Evolutionary conservation across 2,888 invertebrate genomes (phyloP), one percentile per base, ranked within the genome.

Genomic region (Syrista parreyssii): DNA sequence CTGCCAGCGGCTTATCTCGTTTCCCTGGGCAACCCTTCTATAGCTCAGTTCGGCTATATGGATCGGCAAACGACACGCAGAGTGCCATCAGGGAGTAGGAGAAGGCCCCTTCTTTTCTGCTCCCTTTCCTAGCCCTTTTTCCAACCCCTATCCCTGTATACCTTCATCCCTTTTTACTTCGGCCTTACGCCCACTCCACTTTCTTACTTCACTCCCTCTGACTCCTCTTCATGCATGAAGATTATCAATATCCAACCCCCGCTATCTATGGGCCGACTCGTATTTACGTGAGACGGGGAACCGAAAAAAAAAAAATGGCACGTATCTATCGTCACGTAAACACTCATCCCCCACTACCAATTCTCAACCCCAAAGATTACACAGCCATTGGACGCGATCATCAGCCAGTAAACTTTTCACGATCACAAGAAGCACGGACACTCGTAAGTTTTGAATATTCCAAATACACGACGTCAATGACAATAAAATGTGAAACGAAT

Each of bases 161-260:
- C 55, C 55, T 55, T 55, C 55, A 55, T 55, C 55, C 23, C 55
- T 55, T 55, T 55, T 55, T 55, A 55, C 55, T 23, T 23, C 55
- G 55, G 9, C 23, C 55, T 23, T 55, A 55, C 55, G 23, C 55
- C 55, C 55, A 9, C 55, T 55, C 55, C 23, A 23, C 55, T 23
- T 55, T 55, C 23, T 55, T 23, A 55, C 55, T 55, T 55, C 23
- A 55, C 55, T 55, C 23, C 55, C 71, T 12, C 71, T 31, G 32
- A 32, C 71, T 31, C 71, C 33, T 30, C 71, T 31, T 33, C 71
- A 71, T 71, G 15, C 81, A 79, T 78, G 83, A 86, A 87, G 87
- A 88, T 88, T 88, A 88, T 87, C 87, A 88, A 88, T 87, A 87
- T 87, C 84, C 85, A 87, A 83, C 84, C 84, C 84, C 80, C 80